Evolutionary conservation across 2,113 vertebrate genomes (phyloP), one percentile per base, ranked within the genome.

Genomic region (Caranx melampygus): DNA sequence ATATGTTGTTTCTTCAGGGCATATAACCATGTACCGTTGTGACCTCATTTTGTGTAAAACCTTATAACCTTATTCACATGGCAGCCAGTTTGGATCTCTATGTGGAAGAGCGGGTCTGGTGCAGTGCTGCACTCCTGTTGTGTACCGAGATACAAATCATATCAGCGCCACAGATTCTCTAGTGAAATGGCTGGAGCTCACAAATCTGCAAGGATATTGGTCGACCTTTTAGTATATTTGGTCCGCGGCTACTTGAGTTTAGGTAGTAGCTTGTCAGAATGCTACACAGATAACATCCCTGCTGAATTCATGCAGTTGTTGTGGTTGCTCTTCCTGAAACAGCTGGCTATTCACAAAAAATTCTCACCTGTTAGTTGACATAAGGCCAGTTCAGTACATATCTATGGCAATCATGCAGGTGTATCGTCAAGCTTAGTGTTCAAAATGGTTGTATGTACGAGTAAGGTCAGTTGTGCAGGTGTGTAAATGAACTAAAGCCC

Each of bases 1-100:
- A 86, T 89, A 68, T 87, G 73, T 90, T 90, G 44, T 90, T 92
- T 89, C 80, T 91, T 90, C 79, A 88, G 89, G 92, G 89, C 90
- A 87, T 91, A 87, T 85, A 84, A 86, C 62, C 75, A 84, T 87
- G 76, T 88, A 90, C 84, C 89, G 51, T 69, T 81, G 88, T 92
- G 89, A 93, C 89, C 93, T 94, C 89, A 89, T 87, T 85, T 81
- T 89, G 49, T 85, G 73, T 76, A 76, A 80, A 85, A 84, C 60
- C 70, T 52, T 71, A 75, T 65, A 75, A 85, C 85, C 77, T 72
- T 79, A 87, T 87, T 77, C 51, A 75, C 62, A 59, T 40, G 13
- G 70, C 85, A 79, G 81, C 59, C 69, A 70, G 84, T 81, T 55
- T 74, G 84, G 59, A 60, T 88, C 60, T 78, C 58, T 66, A 14